phyloP scores from a whole-genome alignment of 2,113 vertebrate genomes.

The Litocranius walleri region DNA sequence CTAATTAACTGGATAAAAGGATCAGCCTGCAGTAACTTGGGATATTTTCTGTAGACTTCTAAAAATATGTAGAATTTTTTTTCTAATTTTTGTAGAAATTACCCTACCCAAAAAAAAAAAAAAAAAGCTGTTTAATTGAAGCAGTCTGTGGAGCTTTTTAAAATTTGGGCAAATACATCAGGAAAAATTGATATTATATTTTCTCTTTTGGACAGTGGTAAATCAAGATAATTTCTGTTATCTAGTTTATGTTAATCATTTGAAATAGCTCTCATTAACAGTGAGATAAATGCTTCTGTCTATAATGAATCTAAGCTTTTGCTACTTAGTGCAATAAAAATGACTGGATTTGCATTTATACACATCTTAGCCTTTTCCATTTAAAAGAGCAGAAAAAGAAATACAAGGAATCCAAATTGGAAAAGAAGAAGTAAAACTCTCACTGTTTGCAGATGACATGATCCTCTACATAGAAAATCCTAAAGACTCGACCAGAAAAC shows the following conservation, averaged over 20 bases:
- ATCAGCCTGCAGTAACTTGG: not conserved
- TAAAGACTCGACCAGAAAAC: too few relatives aligned
- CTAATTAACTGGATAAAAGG: not conserved
- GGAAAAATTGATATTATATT: not conserved
- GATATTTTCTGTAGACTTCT: not conserved
- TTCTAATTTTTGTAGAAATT: not conserved
- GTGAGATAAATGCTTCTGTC: not conserved
- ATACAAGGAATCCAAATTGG: too few relatives aligned
- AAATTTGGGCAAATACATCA: not conserved
- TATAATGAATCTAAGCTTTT: constrained; percentile 14
- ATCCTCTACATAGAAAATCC: too few relatives aligned
- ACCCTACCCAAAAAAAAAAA: not conserved
- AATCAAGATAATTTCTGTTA: constrained; percentile 5
- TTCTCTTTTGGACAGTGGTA: constrained; percentile 2
- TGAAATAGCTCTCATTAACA: not conserved
- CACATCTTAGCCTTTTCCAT: not conserved
- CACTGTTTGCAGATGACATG: too few relatives aligned
- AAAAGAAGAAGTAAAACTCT: too few relatives aligned
- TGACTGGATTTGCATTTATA: not conserved
- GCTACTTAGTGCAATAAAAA: not conserved
- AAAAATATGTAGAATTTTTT: not conserved
- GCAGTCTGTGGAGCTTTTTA: not conserved
- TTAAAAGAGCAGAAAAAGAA: too few relatives aligned
- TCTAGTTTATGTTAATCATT: not conserved
- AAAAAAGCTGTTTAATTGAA: not conserved